These are phyloP conservation scores for Syrmaticus mikado DNA, from an alignment of 2,113 vertebrate species.

Conservation along the genomic window DNA sequence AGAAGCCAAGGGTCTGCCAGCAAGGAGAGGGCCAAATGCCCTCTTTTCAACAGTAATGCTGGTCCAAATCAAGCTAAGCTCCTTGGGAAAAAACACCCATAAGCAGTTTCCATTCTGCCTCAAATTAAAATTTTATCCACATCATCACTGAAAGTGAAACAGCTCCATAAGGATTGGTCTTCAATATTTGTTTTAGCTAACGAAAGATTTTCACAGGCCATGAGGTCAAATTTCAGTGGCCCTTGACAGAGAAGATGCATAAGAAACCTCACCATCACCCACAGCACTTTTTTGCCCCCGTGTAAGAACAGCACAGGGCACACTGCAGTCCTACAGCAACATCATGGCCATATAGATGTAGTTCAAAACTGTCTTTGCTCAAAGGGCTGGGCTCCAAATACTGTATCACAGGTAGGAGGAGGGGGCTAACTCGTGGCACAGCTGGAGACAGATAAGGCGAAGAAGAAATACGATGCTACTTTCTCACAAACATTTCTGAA, in stretches of 20 bases:
- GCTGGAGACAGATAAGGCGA: background rate
- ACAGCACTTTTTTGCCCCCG: background rate
- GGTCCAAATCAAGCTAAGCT: background rate
- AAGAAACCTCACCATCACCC: background rate
- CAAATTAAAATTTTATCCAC: background rate
- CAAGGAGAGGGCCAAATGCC: background rate
- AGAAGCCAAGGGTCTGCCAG: background rate
- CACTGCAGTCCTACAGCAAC: background rate
- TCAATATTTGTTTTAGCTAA: background rate
- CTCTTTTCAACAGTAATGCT: background rate
- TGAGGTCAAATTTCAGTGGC: background rate
- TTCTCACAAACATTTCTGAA: background rate
- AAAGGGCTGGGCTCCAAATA: background rate
- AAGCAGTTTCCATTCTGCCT: background rate
- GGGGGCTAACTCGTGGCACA: background rate
- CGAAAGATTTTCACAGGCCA: background rate
- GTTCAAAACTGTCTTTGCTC: accelerated
- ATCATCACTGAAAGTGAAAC: background rate
- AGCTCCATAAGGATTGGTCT: background rate
- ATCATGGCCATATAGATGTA: background rate
- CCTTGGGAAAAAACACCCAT: background rate
- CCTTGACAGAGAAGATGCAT: background rate
- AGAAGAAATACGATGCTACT: background rate
- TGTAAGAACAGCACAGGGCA: too few species aligned
- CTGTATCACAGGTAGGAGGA: background rate